These are phyloP conservation scores for Acanthopagrus latus DNA, from an alignment of 2,797 vertebrate species.

Conservation along the genomic window DNA sequence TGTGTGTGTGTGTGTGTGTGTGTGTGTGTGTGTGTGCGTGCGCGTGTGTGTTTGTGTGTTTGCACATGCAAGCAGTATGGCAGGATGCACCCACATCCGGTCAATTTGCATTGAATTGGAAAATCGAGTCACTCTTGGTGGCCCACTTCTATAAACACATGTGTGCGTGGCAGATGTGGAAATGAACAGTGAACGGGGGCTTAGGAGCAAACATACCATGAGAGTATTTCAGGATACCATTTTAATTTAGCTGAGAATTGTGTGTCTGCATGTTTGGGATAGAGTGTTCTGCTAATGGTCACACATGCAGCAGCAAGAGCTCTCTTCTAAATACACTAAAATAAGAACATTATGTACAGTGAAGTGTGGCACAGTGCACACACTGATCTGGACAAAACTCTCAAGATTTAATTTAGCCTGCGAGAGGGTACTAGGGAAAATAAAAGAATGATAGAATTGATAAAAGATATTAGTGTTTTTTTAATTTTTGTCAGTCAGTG, in stretches of 20 bases:
- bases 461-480: too few species aligned
- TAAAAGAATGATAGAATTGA: too few species aligned
- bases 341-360: not conserved
- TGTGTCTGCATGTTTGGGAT: not conserved
- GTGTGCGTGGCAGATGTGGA: conserved; percentile 22
- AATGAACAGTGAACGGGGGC: conserved; percentile 1
- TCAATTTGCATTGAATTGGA: conserved; percentile 29
- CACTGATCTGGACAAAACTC: not conserved
- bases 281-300: not conserved
- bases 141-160: conserved; percentile 16
- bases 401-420: too few species aligned
- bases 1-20: too few species aligned
- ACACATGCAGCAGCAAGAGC: not conserved
- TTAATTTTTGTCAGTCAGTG: too few species aligned
- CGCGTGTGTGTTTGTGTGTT: too few species aligned
- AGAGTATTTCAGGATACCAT: not conserved
- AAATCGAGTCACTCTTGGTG: not conserved
- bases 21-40: too few species aligned
- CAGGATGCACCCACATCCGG: conserved; percentile 31
- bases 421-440: too few species aligned
- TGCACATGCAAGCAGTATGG: conserved; percentile 27
- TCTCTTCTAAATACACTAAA: not conserved
- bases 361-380: not conserved
- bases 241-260: not conserved
- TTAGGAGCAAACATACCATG: not conserved